Conservation (phyloP, 2,113 vertebrate genomes). For the Trematocara nigrifrons region DNA sequence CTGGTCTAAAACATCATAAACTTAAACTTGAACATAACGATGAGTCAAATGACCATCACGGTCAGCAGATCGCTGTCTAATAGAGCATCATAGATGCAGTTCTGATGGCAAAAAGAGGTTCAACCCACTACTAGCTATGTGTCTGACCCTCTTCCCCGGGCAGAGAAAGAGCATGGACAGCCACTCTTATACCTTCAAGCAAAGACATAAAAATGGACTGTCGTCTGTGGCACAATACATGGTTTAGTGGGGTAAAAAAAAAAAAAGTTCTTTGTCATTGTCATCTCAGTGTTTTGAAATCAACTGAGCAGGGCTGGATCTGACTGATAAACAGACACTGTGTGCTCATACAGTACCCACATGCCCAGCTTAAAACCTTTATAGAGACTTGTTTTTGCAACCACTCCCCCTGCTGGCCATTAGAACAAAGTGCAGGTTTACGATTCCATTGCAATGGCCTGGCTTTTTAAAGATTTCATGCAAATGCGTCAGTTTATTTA, state of each 20-base stretch:
- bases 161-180: not conserved
- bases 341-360: not conserved
- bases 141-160: not conserved
- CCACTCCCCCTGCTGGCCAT: not conserved
- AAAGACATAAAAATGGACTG: not conserved
- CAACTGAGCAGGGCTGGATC: not conserved
- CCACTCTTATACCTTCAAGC: not conserved
- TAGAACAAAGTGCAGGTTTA: not conserved
- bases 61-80: not conserved
- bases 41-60: fast-evolving
- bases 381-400: not conserved
- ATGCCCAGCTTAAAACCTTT: not conserved
- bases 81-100: not conserved
- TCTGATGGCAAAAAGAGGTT: not conserved
- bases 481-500: not conserved
- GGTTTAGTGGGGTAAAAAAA: not conserved
- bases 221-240: not conserved
- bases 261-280: not conserved
- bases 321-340: not conserved
- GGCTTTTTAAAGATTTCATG: not conserved
- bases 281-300: not conserved
- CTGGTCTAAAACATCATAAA: not conserved
- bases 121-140: not conserved
- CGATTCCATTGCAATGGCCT: fast-evolving
- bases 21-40: not conserved